Conservation (phyloP, 2,888 invertebrate genomes). For the Chaetogeoica ovagalla region DNA sequence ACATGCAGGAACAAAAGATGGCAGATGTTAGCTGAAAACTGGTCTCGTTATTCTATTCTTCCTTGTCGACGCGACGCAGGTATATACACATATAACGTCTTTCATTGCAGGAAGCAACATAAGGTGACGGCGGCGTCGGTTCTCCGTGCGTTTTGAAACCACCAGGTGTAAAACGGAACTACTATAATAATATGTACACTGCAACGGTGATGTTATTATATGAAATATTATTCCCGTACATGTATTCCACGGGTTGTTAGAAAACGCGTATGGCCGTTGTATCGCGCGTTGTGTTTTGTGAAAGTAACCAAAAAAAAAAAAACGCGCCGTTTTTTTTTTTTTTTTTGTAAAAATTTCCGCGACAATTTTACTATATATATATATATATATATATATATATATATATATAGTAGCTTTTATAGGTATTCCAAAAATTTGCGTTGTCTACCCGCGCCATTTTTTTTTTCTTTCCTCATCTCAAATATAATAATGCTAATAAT, state of each 20-base stretch:
- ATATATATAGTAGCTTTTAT: not conserved
- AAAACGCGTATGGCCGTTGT: not conserved
- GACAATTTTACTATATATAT: no score
- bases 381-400: no score
- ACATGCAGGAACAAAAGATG: slow-evolving; percentile 34
- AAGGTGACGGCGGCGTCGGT: slow-evolving; percentile 10
- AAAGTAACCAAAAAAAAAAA: not conserved
- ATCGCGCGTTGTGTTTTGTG: not conserved
- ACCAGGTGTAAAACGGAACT: slow-evolving; percentile 53
- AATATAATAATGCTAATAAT: slow-evolving; percentile 2
- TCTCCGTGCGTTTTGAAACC: slow-evolving; percentile 2
- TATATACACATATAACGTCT: slow-evolving; percentile 47
- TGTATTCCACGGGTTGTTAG: slow-evolving; percentile 26
- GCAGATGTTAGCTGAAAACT: slow-evolving; percentile 50
- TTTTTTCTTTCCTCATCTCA: not conserved
- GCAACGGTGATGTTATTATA: not conserved
- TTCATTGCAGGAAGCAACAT: slow-evolving; percentile 43
- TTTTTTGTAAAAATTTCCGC: no score
- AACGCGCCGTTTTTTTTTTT: no score
- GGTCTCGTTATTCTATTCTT: slow-evolving; percentile 43
- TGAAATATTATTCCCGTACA: not conserved
- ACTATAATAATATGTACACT: not conserved
- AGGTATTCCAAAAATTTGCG: slow-evolving; percentile 25
- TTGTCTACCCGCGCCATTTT: slow-evolving; percentile 6
- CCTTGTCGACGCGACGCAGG: not conserved